Evolutionary conservation across 30 jellyfish, hydroid and myxozoan species (phyloP), one percentile per base, ranked within the genome.

Genomic region (Rhopilema esculentum): DNA sequence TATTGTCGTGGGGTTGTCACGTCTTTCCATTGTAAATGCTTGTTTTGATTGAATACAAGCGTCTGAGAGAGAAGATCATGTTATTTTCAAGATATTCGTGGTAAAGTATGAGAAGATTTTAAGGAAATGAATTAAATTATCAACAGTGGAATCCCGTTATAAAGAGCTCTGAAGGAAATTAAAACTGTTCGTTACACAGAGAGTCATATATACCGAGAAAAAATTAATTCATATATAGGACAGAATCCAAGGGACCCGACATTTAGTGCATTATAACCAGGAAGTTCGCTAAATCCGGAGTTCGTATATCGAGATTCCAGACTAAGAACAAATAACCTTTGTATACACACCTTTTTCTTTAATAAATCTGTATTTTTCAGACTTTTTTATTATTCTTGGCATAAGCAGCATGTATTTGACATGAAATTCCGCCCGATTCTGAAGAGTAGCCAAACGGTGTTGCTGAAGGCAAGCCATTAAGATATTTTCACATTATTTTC

Each of bases 1-100:
- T 78, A 78, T 53, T 78, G 88, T 53, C 88, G 79, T 78, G 77
- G 88, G 23, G 57, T 78, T 57, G 88, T 78, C 66, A 78, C 78
- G 26, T 30, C 88, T 78, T 78, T 57, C 79, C 88, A 78, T 78
- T 78, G 88, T 78, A 61, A 78, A 16, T 77, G 79, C 88, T 78
- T 78, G 23, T 78, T 78, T 1, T 78, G 88, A 78, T 78, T 78
- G 79, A 52, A 78, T 78, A n/a, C 88, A 48, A 78, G 67, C 88
- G 79, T 78, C n/a, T n/a, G n/a, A n/a, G 79, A 78, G 57, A 78
- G 28, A 62, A 78, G 7, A 78, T 22, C 0, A 62, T 27, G n/a
- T 63, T 74, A 78, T 61, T 78, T 78, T 78, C 79, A 78, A 78
- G 78, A 78, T 57, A 53, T 57, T 57, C 78, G 50, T 78, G 88